Conservation (phyloP, 30 jellyfish, hydroid and myxozoan species). For the Turritopsis dohrnii region DNA sequence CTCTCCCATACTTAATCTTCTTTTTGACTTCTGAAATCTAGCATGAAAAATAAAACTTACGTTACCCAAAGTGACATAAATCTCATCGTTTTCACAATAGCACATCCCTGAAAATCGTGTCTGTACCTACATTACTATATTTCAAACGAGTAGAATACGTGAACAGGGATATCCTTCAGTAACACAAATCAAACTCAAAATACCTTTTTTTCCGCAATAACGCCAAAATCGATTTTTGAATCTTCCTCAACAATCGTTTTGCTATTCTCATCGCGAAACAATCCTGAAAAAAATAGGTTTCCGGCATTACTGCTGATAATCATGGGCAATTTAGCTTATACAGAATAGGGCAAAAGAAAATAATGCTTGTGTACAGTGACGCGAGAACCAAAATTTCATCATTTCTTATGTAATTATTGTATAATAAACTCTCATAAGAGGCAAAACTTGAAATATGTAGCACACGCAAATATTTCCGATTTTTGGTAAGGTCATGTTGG, state of each 20-base stretch:
- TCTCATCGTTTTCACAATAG: background rate
- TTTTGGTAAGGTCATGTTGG: background rate
- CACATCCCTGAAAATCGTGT: background rate
- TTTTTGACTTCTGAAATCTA: background rate
- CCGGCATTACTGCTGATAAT: background rate
- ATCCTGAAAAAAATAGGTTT: background rate
- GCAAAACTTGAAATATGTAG: background rate
- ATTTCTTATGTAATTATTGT: background rate
- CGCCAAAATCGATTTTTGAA: background rate
- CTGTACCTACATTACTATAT: background rate
- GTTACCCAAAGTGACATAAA: background rate
- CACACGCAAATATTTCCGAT: background rate
- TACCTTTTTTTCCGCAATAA: background rate
- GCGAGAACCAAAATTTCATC: background rate
- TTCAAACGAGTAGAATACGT: background rate
- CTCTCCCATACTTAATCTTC: background rate
- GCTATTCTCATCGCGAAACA: background rate
- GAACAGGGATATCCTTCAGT: background rate
- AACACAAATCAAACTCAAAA: background rate
- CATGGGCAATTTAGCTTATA: background rate
- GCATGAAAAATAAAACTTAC: background rate
- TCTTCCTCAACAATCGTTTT: background rate
- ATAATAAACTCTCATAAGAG: background rate
- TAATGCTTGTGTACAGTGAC: background rate
- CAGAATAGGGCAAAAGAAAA: background rate